These are phyloP conservation scores for Meliscaeva auricollis DNA, from an alignment of 2,888 invertebrate genomes.

Conservation along the genomic window DNA sequence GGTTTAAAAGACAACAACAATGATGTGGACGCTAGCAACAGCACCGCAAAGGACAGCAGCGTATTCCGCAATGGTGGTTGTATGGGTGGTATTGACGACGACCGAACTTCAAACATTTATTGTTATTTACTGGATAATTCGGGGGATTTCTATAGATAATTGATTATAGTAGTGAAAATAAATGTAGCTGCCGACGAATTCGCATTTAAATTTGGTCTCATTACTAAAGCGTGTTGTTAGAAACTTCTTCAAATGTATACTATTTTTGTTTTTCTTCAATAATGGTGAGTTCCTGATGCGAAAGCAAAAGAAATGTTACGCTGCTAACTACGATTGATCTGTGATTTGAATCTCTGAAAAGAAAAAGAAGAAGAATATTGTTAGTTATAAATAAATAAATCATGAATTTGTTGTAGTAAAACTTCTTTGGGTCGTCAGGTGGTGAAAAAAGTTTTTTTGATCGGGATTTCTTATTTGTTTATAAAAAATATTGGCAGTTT, in stretches of 20 bases:
- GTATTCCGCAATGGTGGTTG: constrained; percentile 32
- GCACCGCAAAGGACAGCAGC: constrained; percentile 45
- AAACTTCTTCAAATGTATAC: neutral
- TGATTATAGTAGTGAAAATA: neutral
- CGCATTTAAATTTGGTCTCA: constrained; percentile 40
- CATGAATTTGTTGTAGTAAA: too few species aligned
- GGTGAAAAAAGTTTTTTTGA: too few species aligned
- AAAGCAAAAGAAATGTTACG: constrained; percentile 14
- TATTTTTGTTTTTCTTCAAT: neutral
- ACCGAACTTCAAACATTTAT: constrained; percentile 63
- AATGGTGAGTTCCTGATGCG: constrained; percentile 9
- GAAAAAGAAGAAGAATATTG: constrained; percentile 13
- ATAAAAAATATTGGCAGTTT: too few species aligned
- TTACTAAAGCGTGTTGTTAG: neutral
- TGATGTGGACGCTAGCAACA: constrained; percentile 45
- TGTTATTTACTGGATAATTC: constrained; percentile 17
- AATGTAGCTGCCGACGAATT: constrained; percentile 39
- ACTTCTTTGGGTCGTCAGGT: too few species aligned
- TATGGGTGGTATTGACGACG: constrained; percentile 47
- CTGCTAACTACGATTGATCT: constrained; percentile 51
- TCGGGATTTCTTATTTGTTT: too few species aligned
- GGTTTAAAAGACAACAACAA: constrained; percentile 36
- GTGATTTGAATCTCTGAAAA: constrained; percentile 62
- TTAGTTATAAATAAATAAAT: neutral
- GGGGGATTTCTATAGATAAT: constrained; percentile 6